phyloP scores from a whole-genome alignment of 2,113 vertebrate genomes.

The Tiliqua scincoides region DNA sequence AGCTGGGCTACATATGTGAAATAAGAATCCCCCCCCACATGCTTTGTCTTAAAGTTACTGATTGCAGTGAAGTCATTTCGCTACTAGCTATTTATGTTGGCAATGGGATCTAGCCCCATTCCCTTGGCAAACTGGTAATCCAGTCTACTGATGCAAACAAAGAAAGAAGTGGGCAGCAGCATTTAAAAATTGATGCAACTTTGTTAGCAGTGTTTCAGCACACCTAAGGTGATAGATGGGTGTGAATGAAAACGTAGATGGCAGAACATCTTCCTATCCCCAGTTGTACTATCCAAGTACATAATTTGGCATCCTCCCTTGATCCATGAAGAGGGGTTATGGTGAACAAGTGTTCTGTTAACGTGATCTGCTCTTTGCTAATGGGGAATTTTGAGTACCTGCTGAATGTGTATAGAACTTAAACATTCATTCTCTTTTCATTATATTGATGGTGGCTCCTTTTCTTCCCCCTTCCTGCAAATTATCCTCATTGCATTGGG shows the following conservation, averaged over 20 bases:
- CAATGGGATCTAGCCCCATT: neutral
- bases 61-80: constrained; percentile 27
- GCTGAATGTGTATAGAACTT: neutral
- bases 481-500: constrained; percentile 22
- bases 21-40: constrained; percentile 45
- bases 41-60: constrained; percentile 52
- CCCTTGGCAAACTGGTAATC: constrained; percentile 46
- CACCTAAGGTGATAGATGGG: neutral
- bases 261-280: neutral
- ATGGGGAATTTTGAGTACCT: neutral
- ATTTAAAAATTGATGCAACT: neutral
- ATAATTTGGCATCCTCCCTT: constrained; percentile 8
- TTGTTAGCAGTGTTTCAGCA: neutral
- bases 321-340: neutral
- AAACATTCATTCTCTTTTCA: neutral
- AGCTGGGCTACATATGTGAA: constrained; percentile 59
- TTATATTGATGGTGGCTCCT: neutral
- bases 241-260: neutral
- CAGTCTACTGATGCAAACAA: constrained; percentile 11
- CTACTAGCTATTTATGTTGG: constrained; percentile 34
- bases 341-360: neutral
- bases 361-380: constrained; percentile 3
- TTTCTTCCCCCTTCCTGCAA: neutral
- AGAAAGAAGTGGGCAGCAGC: constrained; percentile 1
- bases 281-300: neutral